Percentiles rank a stretch among this genome's conserved stretches.
Conservation (phyloP, 2,888 invertebrate genomes). For the Acronicta aceris region DNA sequence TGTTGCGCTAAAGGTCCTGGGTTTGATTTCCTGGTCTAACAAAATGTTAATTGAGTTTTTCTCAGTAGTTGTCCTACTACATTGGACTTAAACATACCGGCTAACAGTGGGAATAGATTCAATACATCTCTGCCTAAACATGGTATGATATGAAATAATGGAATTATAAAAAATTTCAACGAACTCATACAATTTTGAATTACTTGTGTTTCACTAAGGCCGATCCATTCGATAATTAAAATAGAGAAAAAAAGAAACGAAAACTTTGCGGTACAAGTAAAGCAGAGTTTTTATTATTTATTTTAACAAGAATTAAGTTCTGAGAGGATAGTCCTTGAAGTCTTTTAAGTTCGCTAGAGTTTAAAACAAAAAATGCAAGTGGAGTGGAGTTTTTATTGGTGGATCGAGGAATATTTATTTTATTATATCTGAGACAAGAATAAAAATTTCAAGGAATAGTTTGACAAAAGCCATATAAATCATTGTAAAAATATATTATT, state of each 20-base stretch:
- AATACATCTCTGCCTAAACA: too few species aligned
- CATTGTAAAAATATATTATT: too few species aligned
- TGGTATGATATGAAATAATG: too few species aligned
- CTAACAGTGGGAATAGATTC: too few species aligned
- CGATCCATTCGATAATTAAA: background rate
- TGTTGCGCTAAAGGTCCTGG: too few species aligned
- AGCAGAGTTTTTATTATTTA: background rate
- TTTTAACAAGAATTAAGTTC: background rate
- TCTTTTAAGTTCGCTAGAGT: background rate
- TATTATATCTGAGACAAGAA: too few species aligned
- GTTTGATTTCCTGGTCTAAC: too few species aligned
- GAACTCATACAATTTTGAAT: constrained; percentile 10
- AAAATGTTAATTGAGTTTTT: too few species aligned
- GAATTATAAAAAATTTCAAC: too few species aligned
- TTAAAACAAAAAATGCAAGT: background rate
- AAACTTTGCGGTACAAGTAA: background rate
- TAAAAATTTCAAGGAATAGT: too few species aligned
- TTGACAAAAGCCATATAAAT: background rate
- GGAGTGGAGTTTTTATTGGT: background rate
- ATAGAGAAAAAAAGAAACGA: background rate
- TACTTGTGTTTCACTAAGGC: constrained; percentile 2
- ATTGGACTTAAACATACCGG: too few species aligned
- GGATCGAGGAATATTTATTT: background rate
- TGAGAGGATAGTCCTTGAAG: background rate
- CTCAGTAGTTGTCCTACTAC: too few species aligned